Evolutionary conservation across 2,888 invertebrate genomes (phyloP).

Genomic region (Perithous albicinctus): DNA sequence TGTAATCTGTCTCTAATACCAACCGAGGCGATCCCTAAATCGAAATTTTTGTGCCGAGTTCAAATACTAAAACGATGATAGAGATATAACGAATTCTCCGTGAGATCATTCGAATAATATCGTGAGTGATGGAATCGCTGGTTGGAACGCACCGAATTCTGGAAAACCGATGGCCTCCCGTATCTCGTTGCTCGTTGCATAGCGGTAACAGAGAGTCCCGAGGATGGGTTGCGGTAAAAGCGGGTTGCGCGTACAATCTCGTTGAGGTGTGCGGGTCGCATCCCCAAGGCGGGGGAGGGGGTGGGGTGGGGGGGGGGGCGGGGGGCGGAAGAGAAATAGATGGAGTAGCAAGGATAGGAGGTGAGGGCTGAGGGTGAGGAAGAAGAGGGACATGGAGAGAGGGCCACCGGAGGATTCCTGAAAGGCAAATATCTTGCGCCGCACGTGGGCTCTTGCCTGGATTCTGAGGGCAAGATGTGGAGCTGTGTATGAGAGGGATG

Average conservation of each 20-base stretch:
- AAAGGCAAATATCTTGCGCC: slow-evolving; percentile 61
- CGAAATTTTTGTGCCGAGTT: not conserved
- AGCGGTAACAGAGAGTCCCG: slow-evolving; percentile 3
- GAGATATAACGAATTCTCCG: slow-evolving; percentile 15
- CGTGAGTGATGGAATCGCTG: not conserved
- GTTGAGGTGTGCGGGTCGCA: slow-evolving; percentile 30
- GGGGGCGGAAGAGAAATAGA: slow-evolving; percentile 25
- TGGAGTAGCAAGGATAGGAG: slow-evolving; percentile 2
- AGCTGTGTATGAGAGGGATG: slow-evolving; percentile 11
- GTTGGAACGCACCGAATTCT: slow-evolving; percentile 35
- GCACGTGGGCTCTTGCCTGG: slow-evolving; percentile 49
- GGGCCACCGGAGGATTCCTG: slow-evolving; percentile 50
- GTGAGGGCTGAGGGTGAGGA: not conserved
- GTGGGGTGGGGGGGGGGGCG: too few species aligned
- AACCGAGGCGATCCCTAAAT: not conserved
- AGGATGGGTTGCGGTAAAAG: slow-evolving; percentile 14
- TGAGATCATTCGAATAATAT: slow-evolving; percentile 35
- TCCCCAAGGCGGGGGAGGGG: not conserved
- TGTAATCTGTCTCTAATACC: too few species aligned
- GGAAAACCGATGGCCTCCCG: slow-evolving; percentile 19
- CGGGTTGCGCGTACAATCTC: slow-evolving; percentile 32
- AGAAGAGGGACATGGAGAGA: slow-evolving; percentile 34
- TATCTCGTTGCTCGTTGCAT: slow-evolving; percentile 24
- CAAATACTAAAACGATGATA: not conserved
- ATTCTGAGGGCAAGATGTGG: slow-evolving; percentile 46